These are phyloP conservation scores for Acleris holmiana DNA, from an alignment of 2,888 invertebrate species.

Conservation along the genomic window DNA sequence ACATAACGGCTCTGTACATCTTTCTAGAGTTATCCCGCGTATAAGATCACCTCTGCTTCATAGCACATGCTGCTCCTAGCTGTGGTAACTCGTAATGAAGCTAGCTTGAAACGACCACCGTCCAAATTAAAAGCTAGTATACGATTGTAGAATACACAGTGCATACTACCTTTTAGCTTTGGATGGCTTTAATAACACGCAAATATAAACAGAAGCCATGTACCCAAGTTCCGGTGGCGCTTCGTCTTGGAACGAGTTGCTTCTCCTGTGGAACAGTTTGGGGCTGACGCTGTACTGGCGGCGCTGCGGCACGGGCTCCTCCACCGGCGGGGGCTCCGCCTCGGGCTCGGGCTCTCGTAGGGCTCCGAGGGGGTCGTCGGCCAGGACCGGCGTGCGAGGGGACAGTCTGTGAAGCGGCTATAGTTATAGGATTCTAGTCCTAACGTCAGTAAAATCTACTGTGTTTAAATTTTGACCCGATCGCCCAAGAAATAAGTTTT, in stretches of 20 bases:
- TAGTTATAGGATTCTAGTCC: neutral
- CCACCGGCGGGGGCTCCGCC: slow-evolving; percentile 45
- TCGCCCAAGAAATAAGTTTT: too few species aligned
- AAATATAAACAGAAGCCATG: slow-evolving; percentile 61
- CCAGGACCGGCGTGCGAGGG: slow-evolving; percentile 93
- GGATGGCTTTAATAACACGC: neutral
- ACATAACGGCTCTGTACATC: too few species aligned
- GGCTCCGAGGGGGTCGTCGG: slow-evolving; percentile 96
- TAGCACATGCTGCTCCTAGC: too few species aligned
- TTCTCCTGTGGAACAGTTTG: slow-evolving; percentile 86
- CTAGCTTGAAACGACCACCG: too few species aligned
- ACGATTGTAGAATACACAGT: neutral
- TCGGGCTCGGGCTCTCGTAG: slow-evolving; percentile 71
- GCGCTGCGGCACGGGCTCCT: slow-evolving; percentile 55
- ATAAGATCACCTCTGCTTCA: too few species aligned
- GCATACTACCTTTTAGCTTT: neutral
- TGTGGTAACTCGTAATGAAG: too few species aligned
- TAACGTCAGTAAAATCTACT: too few species aligned
- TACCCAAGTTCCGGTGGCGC: slow-evolving; percentile 76
- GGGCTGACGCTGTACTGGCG: slow-evolving; percentile 87
- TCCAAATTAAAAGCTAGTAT: too few species aligned
- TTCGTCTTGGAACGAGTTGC: slow-evolving; percentile 81
- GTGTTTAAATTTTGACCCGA: too few species aligned
- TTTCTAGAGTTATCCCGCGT: too few species aligned
- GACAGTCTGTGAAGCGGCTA: slow-evolving; percentile 80